phyloP scores from a whole-genome alignment of 2,113 vertebrate species.

The Phrynocephalus versicolor region DNA sequence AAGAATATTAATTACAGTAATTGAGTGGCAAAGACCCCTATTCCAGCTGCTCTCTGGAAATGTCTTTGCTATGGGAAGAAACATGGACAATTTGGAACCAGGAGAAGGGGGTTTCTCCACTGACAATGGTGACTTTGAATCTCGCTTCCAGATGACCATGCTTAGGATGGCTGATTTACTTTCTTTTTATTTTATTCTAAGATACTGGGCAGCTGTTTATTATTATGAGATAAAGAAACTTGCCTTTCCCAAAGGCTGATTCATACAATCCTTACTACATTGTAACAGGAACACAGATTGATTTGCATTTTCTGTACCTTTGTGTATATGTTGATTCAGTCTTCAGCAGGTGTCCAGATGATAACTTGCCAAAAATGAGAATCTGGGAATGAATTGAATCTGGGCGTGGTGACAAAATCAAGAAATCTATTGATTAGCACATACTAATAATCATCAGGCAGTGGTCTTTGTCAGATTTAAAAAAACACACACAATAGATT shows the following conservation, averaged over 20 bases:
- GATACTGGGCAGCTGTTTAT: no score
- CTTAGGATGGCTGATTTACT: neutral
- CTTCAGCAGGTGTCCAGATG: neutral
- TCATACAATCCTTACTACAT: neutral
- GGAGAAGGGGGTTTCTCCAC: neutral
- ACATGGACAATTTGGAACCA: fast-evolving
- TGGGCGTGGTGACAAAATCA: neutral
- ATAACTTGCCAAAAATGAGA: neutral
- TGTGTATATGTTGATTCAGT: neutral
- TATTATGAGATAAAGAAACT: neutral
- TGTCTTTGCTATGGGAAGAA: neutral
- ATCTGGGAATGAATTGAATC: neutral
- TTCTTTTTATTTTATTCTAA: neutral
- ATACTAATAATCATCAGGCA: neutral
- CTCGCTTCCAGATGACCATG: neutral
- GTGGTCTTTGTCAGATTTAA: neutral
- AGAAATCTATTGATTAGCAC: neutral
- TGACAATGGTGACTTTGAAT: neutral
- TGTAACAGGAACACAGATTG: neutral
- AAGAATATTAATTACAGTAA: neutral
- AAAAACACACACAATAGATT: neutral
- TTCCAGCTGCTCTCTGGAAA: neutral
- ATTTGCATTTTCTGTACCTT: neutral
- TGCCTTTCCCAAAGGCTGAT: conserved; percentile 11
- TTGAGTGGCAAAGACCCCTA: neutral